These are phyloP conservation scores for Tyria jacobaeae DNA, from an alignment of 2,888 invertebrate genomes.

Conservation along the genomic window DNA sequence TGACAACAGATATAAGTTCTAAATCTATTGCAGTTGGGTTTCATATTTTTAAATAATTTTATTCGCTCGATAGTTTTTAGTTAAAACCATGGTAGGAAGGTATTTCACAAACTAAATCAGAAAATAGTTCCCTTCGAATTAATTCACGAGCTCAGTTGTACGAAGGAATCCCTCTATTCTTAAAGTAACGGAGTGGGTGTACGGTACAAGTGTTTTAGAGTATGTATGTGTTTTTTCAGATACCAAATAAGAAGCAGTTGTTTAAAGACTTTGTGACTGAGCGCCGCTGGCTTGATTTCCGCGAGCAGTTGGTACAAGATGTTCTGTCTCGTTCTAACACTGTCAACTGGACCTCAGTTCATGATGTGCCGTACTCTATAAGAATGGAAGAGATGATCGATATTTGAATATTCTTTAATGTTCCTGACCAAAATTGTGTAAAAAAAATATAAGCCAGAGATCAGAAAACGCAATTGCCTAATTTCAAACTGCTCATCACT, in stretches of 20 bases:
- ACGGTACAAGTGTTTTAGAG: too few species aligned
- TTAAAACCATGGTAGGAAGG: too few species aligned
- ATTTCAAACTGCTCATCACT: neutral
- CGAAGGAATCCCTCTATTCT: too few species aligned
- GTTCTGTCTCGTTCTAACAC: constrained; percentile 79
- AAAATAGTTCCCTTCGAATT: too few species aligned
- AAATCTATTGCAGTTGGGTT: too few species aligned
- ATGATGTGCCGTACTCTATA: constrained; percentile 89
- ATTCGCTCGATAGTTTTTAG: too few species aligned
- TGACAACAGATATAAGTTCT: too few species aligned
- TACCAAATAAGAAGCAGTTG: constrained; percentile 86
- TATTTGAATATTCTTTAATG: constrained; percentile 53
- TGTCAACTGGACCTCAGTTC: constrained; percentile 85
- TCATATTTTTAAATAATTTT: too few species aligned
- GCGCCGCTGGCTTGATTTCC: constrained; percentile 86
- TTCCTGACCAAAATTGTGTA: neutral
- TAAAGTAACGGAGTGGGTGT: too few species aligned
- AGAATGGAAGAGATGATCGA: constrained; percentile 86
- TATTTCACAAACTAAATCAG: too few species aligned
- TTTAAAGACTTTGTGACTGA: constrained; percentile 84
- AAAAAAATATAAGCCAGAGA: neutral
- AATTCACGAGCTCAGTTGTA: too few species aligned
- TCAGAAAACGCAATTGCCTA: too few species aligned
- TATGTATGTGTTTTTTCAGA: constrained; percentile 58
- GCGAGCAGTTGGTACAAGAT: constrained; percentile 80